These are phyloP conservation scores for Diplogasteroides magnus DNA, from an alignment of 1,140 invertebrate species.

Conservation along the genomic window DNA sequence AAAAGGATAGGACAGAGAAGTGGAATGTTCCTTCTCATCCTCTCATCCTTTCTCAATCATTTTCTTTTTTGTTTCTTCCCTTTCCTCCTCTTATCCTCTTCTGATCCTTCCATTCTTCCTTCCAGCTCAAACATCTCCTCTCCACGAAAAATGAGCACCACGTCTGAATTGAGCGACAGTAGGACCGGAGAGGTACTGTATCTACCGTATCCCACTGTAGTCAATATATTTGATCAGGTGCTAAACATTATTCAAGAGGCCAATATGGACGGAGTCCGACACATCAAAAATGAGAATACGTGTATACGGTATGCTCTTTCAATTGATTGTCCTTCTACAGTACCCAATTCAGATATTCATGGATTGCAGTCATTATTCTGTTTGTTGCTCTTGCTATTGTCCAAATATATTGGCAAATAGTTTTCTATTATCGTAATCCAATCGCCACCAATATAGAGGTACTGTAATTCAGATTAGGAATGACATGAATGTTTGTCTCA, in stretches of 20 bases:
- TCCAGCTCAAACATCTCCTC: too few species aligned
- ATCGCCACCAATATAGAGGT: slow-evolving; percentile 50
- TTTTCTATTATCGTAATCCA: slow-evolving; percentile 29
- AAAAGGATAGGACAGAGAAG: not conserved
- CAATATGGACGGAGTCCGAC: slow-evolving; percentile 34
- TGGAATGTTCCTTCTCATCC: too few species aligned
- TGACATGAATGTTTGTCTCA: not conserved
- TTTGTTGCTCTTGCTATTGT: slow-evolving; percentile 28
- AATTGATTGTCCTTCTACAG: not conserved
- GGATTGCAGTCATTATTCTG: slow-evolving; percentile 20
- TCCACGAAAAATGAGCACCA: too few species aligned
- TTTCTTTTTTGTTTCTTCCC: not conserved
- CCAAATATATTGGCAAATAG: slow-evolving; percentile 39
- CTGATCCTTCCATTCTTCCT: too few species aligned
- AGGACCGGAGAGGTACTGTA: not conserved
- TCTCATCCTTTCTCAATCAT: slow-evolving; percentile 10
- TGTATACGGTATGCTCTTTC: slow-evolving; percentile 14
- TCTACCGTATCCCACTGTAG: not conserved
- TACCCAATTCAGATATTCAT: slow-evolving; percentile 21
- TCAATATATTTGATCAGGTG: slow-evolving; percentile 6
- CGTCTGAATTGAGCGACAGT: not conserved
- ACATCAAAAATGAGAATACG: slow-evolving; percentile 21
- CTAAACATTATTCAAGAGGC: slow-evolving; percentile 31
- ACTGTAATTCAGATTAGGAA: not conserved
- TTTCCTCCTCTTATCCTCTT: not conserved